Evolutionary conservation across 2,113 vertebrate species (phyloP), one percentile per base, ranked within the genome.

Genomic region (Lethenteron reissneri): DNA sequence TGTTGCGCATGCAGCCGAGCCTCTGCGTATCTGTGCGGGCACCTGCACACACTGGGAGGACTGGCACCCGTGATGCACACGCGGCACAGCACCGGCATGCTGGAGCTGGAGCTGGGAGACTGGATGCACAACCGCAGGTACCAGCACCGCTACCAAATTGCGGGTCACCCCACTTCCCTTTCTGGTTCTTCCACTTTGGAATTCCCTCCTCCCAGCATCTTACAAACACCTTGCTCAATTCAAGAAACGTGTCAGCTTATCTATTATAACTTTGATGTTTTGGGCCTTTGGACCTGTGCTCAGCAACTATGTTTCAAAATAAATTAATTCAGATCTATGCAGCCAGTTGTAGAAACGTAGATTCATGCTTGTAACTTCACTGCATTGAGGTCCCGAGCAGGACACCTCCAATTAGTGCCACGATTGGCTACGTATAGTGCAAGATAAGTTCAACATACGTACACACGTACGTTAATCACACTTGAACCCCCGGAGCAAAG

Each of bases 91-190:
- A 78, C 83, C 1, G 92, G 94, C 68, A 88, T 91, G 58, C 79
- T 99, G 79, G 94, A 99, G 79, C 83, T 99, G 41, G 94, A 99
- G 79, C 2, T 99, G 71, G 94, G 86, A 60, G 94, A 99, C 79
- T 99, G 92, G 94, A 99, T 86, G 87, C 80, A 85, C 71, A 92
- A 87, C 5, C 87, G 94, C 76, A 90, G 81, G 94, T 95, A 76
- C 79, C 72, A 56, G 56, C 72, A 14, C 57, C 58, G 56, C 56
- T 17, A 11, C 10, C 11, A 68, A 68, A 68, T 1, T 17, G 64
- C 8, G n/a, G n/a, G 64, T 68, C n/a, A 68, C 25, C 25, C n/a
- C 64, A 68, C 64, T 64, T 17, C n/a, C n/a, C n/a, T 68, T 8
- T 10, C 25, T 25, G 11, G 25, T 68, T 17, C 11, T 68, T 9